Base-by-base conservation (phyloP, 2,888 invertebrate species). In the Spodoptera exigua region DNA sequence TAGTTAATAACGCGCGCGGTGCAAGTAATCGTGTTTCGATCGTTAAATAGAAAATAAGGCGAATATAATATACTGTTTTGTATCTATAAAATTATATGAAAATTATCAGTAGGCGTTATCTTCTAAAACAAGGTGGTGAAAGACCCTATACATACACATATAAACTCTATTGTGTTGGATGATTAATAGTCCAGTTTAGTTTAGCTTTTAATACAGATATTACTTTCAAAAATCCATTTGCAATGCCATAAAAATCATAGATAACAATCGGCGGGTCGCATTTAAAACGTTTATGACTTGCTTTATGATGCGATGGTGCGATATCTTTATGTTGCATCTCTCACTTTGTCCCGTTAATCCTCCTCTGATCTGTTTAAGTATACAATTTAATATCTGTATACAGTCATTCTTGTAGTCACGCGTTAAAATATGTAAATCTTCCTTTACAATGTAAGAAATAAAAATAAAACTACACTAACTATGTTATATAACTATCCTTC, bases 221-320 rank as follows among this genome's bases (percentile, higher is more conserved):
- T 78, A 84, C 89, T 90, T 90, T 89, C 87, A 90, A 83, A 90
- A 89, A 86, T 81, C 89, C 89, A 92, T 92, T 93, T 89, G 85
- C 87, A 78, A 81, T 83, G 87, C 84, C 84, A 90, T 93, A 92
- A 93, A 91, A 90, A 87, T 83, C 73, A 67, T 68, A 84, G 92
- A 92, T 93, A 89, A 86, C 85, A 84, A 93, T 93, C 93, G 71
- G 74, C 76, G 79, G 84, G 85, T 80, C 81, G 83, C 85, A 88
- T 90, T 89, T 87, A 89, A 64, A 89, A 80, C 82, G 84, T 88
- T 90, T 89, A 89, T 86, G 86, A 86, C 80, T 83, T 84, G 85
- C 87, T 87, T 86, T 88, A 79, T 82, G 78, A 84, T 88, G 81
- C 86, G 80, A 81, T 82, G 82, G 83, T 81, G 81, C 76, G 79